Evolutionary conservation across 2,888 invertebrate genomes (phyloP).

Genomic region (Oxystoma pomonae): DNA sequence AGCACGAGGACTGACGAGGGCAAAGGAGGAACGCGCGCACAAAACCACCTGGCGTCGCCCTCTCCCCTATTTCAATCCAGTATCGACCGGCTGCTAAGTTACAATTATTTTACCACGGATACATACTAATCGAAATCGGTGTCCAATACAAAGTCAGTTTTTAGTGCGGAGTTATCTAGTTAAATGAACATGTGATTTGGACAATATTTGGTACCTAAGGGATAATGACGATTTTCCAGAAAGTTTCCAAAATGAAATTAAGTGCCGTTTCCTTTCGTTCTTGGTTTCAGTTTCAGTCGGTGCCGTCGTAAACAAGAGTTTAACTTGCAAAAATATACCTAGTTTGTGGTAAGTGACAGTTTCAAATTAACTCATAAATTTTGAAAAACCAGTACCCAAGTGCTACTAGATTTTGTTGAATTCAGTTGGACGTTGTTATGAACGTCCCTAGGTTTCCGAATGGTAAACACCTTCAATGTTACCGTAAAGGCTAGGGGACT

Average conservation of each 20-base stretch:
- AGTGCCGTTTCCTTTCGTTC: background rate
- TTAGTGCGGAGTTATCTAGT: constrained; percentile 34
- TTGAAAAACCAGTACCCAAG: constrained; percentile 5
- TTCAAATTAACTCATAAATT: constrained; percentile 7
- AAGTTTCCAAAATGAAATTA: background rate
- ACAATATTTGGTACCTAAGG: constrained; percentile 24
- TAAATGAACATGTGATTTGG: constrained; percentile 38
- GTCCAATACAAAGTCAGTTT: constrained; percentile 38
- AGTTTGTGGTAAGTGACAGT: constrained; percentile 22
- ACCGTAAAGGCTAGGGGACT: constrained; percentile 23
- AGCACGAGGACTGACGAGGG: constrained; percentile 41
- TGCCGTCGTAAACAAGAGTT: constrained; percentile 39
- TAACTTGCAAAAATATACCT: constrained; percentile 28
- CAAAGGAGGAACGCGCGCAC: constrained; percentile 40
- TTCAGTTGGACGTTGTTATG: constrained; percentile 24
- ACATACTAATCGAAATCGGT: constrained; percentile 42
- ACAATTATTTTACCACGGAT: constrained; percentile 39
- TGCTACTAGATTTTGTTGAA: constrained; percentile 14
- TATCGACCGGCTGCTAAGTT: constrained; percentile 48
- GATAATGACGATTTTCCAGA: constrained; percentile 29
- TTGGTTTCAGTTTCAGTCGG: constrained; percentile 30
- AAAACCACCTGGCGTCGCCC: constrained; percentile 50
- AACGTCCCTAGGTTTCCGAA: constrained; percentile 23
- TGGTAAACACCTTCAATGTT: constrained; percentile 27
- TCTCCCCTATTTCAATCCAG: constrained; percentile 47